phyloP scores from a whole-genome alignment of 2,113 vertebrate genomes.

The Leucopsar rothschildi region DNA sequence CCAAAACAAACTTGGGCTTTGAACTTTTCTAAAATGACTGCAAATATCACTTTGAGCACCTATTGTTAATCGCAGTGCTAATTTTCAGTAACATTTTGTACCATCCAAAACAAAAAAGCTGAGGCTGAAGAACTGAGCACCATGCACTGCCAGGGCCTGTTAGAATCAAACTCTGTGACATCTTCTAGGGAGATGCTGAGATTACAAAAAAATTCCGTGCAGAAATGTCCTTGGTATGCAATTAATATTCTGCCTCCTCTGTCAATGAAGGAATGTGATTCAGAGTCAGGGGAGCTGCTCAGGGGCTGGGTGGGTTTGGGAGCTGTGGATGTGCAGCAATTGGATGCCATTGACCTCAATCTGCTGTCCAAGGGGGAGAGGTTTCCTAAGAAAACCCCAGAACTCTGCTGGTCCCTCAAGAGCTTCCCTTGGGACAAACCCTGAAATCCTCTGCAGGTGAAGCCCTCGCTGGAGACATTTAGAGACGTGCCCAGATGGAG shows the following conservation, averaged over 20 bases:
- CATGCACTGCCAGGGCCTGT: neutral
- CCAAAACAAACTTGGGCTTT: conserved; percentile 11
- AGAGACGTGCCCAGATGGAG: neutral
- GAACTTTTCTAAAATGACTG: neutral
- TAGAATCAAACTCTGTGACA: neutral
- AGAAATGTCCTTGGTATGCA: conserved; percentile 1
- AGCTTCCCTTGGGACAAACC: neutral
- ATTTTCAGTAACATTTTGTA: neutral
- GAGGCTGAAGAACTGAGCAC: neutral
- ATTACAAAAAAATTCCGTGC: neutral
- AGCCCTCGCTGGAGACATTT: neutral
- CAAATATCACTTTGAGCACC: neutral
- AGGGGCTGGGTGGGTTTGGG: neutral
- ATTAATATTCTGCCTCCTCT: neutral
- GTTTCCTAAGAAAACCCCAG: neutral
- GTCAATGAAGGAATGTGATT: neutral
- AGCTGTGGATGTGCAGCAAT: neutral
- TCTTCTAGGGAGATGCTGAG: neutral
- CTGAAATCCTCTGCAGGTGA: neutral
- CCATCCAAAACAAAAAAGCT: neutral
- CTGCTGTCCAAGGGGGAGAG: neutral
- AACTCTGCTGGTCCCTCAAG: neutral
- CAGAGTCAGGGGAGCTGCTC: neutral
- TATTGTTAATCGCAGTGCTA: neutral
- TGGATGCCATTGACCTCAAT: neutral